These are phyloP conservation scores for Heliocidaris tuberculata DNA, from an alignment of 35 echinoderm and acorn worm species.

Conservation along the genomic window DNA sequence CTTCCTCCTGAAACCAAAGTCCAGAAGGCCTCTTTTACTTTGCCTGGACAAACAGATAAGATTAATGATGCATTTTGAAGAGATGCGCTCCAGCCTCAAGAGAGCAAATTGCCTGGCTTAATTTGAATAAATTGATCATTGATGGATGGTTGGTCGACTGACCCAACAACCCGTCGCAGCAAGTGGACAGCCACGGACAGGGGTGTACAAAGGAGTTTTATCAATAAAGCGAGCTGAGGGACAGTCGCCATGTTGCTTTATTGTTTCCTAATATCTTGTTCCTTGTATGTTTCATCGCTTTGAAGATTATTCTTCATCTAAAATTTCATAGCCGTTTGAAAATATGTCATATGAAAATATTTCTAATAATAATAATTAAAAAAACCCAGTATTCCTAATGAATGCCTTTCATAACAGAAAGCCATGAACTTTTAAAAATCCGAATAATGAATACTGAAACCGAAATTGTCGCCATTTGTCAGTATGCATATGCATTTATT, in stretches of 20 bases:
- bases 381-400: no score
- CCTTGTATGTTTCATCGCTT: not conserved
- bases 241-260: not conserved
- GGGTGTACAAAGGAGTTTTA: not conserved
- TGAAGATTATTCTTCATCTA: not conserved
- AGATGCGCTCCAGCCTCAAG: not conserved
- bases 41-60: not conserved
- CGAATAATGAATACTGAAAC: no score
- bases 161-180: not conserved
- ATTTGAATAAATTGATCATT: conserved; percentile 13
- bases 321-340: no score
- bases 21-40: not conserved
- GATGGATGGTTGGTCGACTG: not conserved
- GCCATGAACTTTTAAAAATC: no score
- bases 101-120: not conserved
- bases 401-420: no score
- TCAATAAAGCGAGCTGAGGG: not conserved
- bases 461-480: no score
- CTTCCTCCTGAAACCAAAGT: not conserved
- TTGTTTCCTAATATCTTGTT: not conserved
- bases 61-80: not conserved
- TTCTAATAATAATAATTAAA: no score
- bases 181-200: not conserved
- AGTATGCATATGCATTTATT: no score
- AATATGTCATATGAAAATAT: no score